phyloP scores from a whole-genome alignment of 2,888 invertebrate genomes.

The Leptinotarsa peninsularis region DNA sequence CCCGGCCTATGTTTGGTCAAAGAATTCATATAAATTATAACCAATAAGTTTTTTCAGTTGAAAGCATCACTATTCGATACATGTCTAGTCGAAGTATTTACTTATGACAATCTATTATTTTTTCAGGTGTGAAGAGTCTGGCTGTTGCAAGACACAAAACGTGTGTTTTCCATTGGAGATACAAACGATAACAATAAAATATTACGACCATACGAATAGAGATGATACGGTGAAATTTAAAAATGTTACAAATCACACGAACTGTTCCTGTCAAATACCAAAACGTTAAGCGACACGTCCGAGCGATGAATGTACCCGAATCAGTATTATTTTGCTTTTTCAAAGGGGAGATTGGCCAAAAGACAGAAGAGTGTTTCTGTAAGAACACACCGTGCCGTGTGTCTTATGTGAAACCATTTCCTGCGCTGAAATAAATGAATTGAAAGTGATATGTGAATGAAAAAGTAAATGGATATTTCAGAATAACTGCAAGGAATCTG shows the following conservation, averaged over 20 bases:
- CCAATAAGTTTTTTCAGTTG: no score
- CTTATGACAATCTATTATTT: background rate
- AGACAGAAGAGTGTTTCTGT: background rate
- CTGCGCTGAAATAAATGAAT: no score
- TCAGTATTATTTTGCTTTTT: background rate
- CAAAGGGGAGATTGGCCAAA: background rate
- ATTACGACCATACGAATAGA: background rate
- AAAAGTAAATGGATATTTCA: no score
- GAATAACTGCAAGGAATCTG: no score
- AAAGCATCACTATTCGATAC: no score
- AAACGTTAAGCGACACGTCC: background rate
- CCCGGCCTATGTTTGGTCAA: no score
- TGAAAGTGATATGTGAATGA: no score
- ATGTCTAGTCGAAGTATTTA: no score
- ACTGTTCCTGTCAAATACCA: conserved; percentile 10
- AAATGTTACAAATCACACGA: background rate
- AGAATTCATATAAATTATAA: no score
- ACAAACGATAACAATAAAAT: background rate
- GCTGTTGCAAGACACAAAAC: background rate
- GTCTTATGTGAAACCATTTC: no score
- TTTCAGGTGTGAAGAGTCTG: conserved; percentile 14
- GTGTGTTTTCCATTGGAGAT: background rate
- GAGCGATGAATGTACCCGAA: background rate
- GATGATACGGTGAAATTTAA: background rate
- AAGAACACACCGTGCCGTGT: no score